A percentile compares a stretch with the other conserved stretches of the same genome.
Evolutionary conservation across 2,888 invertebrate species (phyloP).

Genomic region (Patella depressa): DNA sequence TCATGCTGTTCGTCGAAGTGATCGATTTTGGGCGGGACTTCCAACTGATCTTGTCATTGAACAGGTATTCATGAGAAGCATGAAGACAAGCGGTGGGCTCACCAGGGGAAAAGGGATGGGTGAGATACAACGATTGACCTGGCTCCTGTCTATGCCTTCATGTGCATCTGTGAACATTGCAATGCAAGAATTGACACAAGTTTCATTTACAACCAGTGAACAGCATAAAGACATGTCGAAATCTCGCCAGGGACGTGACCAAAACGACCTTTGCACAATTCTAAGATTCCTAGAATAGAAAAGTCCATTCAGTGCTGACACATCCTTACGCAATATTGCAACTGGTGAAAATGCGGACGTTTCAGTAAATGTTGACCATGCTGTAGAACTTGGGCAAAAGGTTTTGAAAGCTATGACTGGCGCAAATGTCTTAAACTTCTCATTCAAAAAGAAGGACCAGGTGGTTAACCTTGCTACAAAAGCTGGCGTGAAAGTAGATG

Average conservation of each 20-base stretch:
- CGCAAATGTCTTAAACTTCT: conserved; percentile 20
- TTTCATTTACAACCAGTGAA: conserved; percentile 16
- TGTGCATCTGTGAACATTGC: conserved; percentile 26
- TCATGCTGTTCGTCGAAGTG: conserved; percentile 29
- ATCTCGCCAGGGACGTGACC: conserved; percentile 32
- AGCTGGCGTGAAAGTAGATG: conserved; percentile 18
- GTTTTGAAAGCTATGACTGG: conserved; percentile 39
- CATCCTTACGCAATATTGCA: conserved; percentile 41
- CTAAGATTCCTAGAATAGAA: conserved; percentile 30
- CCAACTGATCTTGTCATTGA: conserved; percentile 50
- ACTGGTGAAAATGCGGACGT: conserved; percentile 40
- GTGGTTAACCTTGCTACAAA: conserved; percentile 30
- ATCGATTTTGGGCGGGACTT: conserved; percentile 50
- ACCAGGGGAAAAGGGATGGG: conserved; percentile 42
- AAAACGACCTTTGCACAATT: conserved; percentile 32
- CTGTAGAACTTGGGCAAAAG: conserved; percentile 32
- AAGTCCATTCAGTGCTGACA: conserved; percentile 39
- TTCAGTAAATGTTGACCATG: conserved; percentile 39
- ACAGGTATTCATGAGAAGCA: conserved; percentile 46
- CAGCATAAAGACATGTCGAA: conserved; percentile 28
- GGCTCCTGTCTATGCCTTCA: conserved; percentile 36
- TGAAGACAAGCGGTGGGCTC: conserved; percentile 44
- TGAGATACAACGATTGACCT: conserved; percentile 30
- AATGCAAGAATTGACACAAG: conserved; percentile 19
- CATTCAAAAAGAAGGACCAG: conserved; percentile 32